Evolutionary conservation across 2,888 invertebrate genomes (phyloP).

Genomic region (Apeira syringaria): DNA sequence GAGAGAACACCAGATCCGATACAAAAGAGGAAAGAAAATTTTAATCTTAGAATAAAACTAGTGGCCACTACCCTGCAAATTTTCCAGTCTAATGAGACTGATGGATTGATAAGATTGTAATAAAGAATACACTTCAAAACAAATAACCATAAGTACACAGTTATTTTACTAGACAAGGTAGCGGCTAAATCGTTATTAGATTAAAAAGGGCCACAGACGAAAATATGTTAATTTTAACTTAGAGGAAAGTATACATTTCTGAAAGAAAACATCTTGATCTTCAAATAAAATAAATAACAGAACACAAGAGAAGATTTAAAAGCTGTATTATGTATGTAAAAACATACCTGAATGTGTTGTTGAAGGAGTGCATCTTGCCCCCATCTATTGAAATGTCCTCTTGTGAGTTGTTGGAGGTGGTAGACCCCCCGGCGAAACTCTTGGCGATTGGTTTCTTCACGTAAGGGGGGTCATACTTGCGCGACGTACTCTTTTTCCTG

Average conservation of each 20-base stretch:
- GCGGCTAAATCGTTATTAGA: conserved; percentile 17
- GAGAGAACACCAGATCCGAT: conserved; percentile 75
- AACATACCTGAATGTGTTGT: conserved; percentile 89
- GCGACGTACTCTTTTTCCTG: conserved; percentile 95
- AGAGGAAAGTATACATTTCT: conserved; percentile 19
- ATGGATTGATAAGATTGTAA: too few relatives aligned
- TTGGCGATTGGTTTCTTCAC: conserved; percentile 92
- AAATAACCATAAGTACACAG: neutral
- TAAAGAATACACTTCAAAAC: too few relatives aligned
- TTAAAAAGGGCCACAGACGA: conserved; percentile 20
- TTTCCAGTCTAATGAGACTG: too few relatives aligned
- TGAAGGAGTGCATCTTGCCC: conserved; percentile 92
- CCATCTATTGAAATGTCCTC: conserved; percentile 92
- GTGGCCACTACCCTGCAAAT: conserved; percentile 32
- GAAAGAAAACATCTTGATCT: conserved; percentile 16
- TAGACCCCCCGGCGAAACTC: conserved; percentile 86
- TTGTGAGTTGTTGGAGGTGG: conserved; percentile 89
- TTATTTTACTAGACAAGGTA: conserved; percentile 5
- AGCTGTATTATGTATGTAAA: too few relatives aligned
- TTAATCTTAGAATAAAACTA: conserved; percentile 47
- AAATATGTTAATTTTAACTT: conserved; percentile 16
- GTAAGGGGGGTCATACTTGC: conserved; percentile 95
- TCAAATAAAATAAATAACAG: conserved; percentile 9
- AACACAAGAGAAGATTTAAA: conserved; percentile 12
- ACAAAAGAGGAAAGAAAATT: conserved; percentile 69